Evolutionary conservation across 2,888 invertebrate genomes (phyloP).

Genomic region (Cerceris ruficornis): DNA sequence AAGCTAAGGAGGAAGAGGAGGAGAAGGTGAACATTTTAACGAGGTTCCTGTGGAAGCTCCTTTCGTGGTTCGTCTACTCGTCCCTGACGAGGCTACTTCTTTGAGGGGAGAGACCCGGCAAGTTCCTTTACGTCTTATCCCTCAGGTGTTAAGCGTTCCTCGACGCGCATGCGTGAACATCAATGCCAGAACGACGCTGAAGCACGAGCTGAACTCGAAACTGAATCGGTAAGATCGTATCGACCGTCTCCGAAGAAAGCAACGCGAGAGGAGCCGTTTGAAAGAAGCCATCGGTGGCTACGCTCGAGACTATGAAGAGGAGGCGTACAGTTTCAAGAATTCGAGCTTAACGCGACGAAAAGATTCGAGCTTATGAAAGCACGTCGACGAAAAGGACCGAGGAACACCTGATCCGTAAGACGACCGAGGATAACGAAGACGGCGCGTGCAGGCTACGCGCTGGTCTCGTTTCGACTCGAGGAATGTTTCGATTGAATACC

Average conservation of each 20-base stretch:
- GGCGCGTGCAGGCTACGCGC: conserved; percentile 63
- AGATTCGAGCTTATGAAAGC: not conserved
- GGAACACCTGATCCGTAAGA: conserved; percentile 33
- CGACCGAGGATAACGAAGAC: conserved; percentile 50
- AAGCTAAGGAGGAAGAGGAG: conserved; percentile 6
- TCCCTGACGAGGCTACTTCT: conserved; percentile 25
- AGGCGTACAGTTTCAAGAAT: not conserved
- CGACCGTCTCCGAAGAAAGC: not conserved
- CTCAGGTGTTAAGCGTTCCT: conserved; percentile 28
- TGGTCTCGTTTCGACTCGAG: conserved; percentile 53
- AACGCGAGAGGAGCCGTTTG: too few species aligned
- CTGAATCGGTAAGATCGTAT: not conserved
- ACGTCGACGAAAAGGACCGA: not conserved
- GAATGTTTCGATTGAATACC: conserved; percentile 32
- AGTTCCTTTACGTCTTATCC: conserved; percentile 44
- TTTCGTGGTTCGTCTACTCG: conserved; percentile 47
- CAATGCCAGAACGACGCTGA: too few species aligned
- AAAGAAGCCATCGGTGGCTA: too few species aligned
- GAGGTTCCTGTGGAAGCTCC: conserved; percentile 43
- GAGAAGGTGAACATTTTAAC: conserved; percentile 17
- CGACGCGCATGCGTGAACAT: not conserved
- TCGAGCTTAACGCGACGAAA: not conserved
- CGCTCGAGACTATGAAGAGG: not conserved
- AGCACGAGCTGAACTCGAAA: not conserved
- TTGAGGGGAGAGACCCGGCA: conserved; percentile 32